These are phyloP conservation scores for Pseudopipra pipra DNA, from an alignment of 2,113 vertebrate species.

Conservation along the genomic window DNA sequence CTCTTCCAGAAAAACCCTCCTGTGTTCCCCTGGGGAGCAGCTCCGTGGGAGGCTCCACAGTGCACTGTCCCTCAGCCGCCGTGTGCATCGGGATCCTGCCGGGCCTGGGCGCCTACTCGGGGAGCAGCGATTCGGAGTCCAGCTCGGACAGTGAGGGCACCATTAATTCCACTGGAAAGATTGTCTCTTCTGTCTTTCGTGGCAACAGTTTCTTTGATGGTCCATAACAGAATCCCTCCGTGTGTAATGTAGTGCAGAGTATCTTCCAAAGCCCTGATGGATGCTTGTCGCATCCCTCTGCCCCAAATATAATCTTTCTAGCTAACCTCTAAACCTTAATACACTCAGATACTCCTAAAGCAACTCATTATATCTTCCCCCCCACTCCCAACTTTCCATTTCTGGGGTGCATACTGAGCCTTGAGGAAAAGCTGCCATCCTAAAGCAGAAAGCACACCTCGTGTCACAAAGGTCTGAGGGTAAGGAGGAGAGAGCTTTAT, in stretches of 20 bases:
- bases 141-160: constrained; percentile 97
- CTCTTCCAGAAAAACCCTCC: constrained; percentile 65
- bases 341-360: constrained; percentile 42
- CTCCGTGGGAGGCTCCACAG: constrained; percentile 59
- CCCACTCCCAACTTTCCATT: background rate
- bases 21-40: constrained; percentile 64
- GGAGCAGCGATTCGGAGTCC: constrained; percentile 96
- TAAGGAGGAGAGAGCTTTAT: background rate
- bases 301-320: constrained; percentile 28
- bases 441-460: background rate
- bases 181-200: constrained; percentile 82
- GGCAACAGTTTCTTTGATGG: constrained; percentile 79
- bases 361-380: background rate
- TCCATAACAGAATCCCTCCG: constrained; percentile 47
- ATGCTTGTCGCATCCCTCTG: constrained; percentile 27
- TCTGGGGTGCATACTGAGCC: background rate
- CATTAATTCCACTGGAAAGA: constrained; percentile 85
- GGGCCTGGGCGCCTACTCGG: constrained; percentile 90
- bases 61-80: constrained; percentile 90
- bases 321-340: constrained; percentile 10
- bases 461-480: background rate
- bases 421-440: background rate
- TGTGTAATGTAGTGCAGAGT: background rate
- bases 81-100: constrained; percentile 96
- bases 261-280: constrained; percentile 12